These are phyloP conservation scores for Saguinus midas DNA, from an alignment of 2,113 vertebrate species.

Conservation along the genomic window DNA sequence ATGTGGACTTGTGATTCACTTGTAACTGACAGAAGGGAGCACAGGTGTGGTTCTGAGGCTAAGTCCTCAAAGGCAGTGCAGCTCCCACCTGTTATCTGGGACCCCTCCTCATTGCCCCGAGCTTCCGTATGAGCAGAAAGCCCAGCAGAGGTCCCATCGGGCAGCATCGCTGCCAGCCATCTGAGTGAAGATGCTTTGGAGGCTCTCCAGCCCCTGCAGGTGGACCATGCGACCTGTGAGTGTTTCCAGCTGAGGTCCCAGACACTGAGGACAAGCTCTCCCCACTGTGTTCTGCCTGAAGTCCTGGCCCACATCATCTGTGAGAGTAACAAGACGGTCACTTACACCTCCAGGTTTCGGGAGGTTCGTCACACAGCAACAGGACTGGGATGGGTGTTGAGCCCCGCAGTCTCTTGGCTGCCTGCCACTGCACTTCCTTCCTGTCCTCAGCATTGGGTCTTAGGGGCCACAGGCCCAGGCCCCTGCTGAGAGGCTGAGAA, in stretches of 20 bases:
- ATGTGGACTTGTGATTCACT: not conserved
- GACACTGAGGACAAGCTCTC: not conserved
- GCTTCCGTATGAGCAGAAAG: not conserved
- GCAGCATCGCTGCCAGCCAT: fast-evolving
- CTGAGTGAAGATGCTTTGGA: not conserved
- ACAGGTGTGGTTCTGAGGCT: not conserved
- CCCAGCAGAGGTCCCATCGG: fast-evolving
- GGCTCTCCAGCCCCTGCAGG: not conserved
- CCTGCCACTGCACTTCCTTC: not conserved
- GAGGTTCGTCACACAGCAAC: no score
- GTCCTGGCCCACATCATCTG: not conserved
- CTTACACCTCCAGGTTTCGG: no score
- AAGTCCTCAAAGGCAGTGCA: not conserved
- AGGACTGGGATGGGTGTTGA: not conserved
- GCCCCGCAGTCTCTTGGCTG: not conserved
- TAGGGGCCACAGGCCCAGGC: not conserved
- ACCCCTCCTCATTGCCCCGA: not conserved
- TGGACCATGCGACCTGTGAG: not conserved
- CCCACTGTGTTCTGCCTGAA: not conserved
- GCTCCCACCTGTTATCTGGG: not conserved
- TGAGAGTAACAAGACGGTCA: not conserved
- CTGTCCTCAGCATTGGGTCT: not conserved
- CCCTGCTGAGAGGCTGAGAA: not conserved
- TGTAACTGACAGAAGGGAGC: not conserved
- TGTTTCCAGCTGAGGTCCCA: not conserved